Percentiles rank a stretch among this genome's conserved stretches.
These are phyloP conservation scores for Megatriorchis doriae DNA, from an alignment of 2,113 vertebrate species.

Conservation along the genomic window DNA sequence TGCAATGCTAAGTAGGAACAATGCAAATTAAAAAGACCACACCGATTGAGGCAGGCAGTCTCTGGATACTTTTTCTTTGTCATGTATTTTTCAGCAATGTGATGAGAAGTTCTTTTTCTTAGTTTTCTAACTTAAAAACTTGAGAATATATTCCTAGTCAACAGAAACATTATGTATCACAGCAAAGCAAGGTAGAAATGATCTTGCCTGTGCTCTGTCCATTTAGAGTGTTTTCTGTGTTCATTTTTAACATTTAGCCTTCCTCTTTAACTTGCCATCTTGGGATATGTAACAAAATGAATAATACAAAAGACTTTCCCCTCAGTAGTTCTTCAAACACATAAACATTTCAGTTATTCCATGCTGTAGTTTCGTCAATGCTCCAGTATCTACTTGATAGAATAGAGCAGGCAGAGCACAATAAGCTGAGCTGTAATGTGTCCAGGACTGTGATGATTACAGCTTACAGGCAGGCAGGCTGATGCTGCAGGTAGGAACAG, in stretches of 20 bases:
- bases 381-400: not conserved
- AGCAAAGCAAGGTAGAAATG: not conserved
- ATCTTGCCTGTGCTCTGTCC: not conserved
- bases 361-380: not conserved
- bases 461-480: not conserved
- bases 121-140: not conserved
- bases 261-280: not conserved
- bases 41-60: not conserved
- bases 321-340: not conserved
- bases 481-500: not conserved
- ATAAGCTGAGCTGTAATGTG: not conserved
- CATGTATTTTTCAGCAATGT: not conserved
- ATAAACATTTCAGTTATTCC: not conserved
- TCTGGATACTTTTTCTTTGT: not conserved
- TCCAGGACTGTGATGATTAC: not conserved
- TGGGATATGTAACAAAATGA: not conserved
- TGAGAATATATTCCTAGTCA: not conserved
- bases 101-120: not conserved
- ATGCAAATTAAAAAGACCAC: not conserved
- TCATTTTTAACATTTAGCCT: not conserved
- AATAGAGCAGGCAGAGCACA: not conserved
- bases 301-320: not conserved
- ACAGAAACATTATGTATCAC: not conserved
- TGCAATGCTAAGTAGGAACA: not conserved
- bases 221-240: not conserved